phyloP scores from a whole-genome alignment of 2,113 vertebrate species.

The Mixornis gularis region DNA sequence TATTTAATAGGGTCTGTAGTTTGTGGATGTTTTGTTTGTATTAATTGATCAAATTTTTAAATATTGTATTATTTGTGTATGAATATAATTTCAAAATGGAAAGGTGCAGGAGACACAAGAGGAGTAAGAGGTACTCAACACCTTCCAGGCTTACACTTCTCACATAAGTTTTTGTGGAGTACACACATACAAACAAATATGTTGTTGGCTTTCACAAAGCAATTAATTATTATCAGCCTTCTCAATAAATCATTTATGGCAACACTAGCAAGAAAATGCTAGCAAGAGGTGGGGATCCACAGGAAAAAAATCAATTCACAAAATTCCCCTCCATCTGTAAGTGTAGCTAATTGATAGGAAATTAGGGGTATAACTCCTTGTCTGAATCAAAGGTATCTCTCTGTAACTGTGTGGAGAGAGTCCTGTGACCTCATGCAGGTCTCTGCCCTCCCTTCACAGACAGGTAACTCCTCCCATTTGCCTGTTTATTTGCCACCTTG shows the following conservation, averaged over 20 bases:
- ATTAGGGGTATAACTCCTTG: background rate
- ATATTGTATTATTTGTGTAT: background rate
- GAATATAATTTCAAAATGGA: background rate
- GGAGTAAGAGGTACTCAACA: background rate
- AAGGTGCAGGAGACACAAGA: background rate
- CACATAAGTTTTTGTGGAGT: background rate
- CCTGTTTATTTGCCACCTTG: rapidly evolving
- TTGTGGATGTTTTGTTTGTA: background rate
- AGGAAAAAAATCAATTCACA: background rate
- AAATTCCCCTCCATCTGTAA: background rate
- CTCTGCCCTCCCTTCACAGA: background rate
- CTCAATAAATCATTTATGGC: background rate
- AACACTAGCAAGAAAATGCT: background rate
- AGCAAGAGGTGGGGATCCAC: background rate
- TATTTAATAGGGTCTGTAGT: background rate
- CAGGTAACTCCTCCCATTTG: background rate
- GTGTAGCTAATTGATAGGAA: background rate
- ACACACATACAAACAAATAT: background rate
- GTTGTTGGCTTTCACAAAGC: background rate
- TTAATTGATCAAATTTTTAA: background rate
- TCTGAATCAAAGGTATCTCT: background rate
- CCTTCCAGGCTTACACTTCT: background rate
- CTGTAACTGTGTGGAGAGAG: background rate
- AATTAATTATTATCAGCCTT: background rate
- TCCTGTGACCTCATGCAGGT: rapidly evolving